phyloP scores from a whole-genome alignment of 2,888 invertebrate species.

The Cryptops parisi region DNA sequence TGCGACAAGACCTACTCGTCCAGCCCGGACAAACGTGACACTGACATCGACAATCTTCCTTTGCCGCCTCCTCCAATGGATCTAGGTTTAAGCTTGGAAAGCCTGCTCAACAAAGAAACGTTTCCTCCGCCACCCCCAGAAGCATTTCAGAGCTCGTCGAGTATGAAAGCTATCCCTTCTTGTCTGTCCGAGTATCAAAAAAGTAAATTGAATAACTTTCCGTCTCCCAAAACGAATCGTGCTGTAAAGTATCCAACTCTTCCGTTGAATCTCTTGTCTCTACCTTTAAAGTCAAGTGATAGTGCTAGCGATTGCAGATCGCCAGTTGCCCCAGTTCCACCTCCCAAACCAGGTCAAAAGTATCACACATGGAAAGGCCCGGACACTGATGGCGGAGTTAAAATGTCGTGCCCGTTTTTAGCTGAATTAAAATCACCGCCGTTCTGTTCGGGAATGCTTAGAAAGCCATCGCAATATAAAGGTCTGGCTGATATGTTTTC shows the following conservation, averaged over 20 bases:
- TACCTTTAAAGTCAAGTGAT: background rate
- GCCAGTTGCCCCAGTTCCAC: slow-evolving; percentile 18
- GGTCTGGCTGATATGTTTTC: no score
- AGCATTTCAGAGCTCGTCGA: slow-evolving; percentile 21
- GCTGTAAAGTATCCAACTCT: slow-evolving; percentile 19
- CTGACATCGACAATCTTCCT: slow-evolving; percentile 38
- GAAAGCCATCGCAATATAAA: slow-evolving; percentile 2
- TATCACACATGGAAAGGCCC: slow-evolving; percentile 17
- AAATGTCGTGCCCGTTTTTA: slow-evolving; percentile 19
- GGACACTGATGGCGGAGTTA: slow-evolving; percentile 19
- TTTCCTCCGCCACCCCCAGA: slow-evolving; percentile 28
- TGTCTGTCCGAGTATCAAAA: slow-evolving; percentile 12
- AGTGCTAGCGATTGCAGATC: slow-evolving; percentile 2
- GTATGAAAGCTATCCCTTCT: slow-evolving; percentile 19
- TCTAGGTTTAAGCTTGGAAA: slow-evolving; percentile 35
- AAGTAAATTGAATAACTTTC: slow-evolving; percentile 14
- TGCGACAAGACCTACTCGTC: slow-evolving; percentile 1
- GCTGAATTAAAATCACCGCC: slow-evolving; percentile 20
- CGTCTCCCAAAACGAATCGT: slow-evolving; percentile 13
- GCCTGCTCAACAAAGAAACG: slow-evolving; percentile 17
- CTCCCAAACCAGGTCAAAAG: slow-evolving; percentile 19
- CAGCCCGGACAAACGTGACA: slow-evolving; percentile 6
- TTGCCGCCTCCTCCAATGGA: slow-evolving; percentile 58
- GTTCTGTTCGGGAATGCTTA: slow-evolving; percentile 11
- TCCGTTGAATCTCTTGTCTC: slow-evolving; percentile 13